Base-by-base conservation (phyloP, 2,113 vertebrate species). In the Vombatus ursinus region DNA sequence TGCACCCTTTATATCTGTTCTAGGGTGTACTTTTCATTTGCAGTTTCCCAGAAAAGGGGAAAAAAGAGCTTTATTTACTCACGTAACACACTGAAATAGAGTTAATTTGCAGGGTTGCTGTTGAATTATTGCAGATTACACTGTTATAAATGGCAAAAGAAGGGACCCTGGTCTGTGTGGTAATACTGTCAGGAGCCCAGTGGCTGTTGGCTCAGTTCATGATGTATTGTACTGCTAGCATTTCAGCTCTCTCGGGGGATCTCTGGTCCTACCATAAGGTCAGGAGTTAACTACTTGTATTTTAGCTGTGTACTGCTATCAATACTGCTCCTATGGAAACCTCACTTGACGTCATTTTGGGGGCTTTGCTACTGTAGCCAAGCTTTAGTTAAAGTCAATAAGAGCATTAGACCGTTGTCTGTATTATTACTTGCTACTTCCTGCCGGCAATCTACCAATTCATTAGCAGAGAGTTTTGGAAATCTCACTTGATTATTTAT, bases 401-500 rank as follows among this genome's bases (percentile, higher is more conserved):
- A 98, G 98, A 99, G 98, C 98, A 98, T 98, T 98, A 98, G 98
- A 98, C 98, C 98, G 97, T 99, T 99, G 99, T 99, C 99, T 99
- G 99, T 99, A 99, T 99, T 99, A 99, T 99, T 99, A 99, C 98
- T 99, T 98, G 98, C 98, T 97, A 98, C 98, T 99, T 99, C 98
- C 98, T 99, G 98, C 98, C 98, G 98, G 98, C 99, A 98, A 98
- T 98, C 99, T 99, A 99, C 99, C 99, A 98, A 99, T 99, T 99
- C 99, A 99, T 99, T 99, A 99, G 99, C 98, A 96, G 98, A 98
- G 99, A 99, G 99, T 99, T 99, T 99, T 99, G 98, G 98, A 99
- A 99, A 98, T 98, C 98, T 98, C 95, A 95, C 98, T 99, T 99
- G 99, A 99, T 99, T 98, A 99, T 99, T 99, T 99, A 99, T 99